Base-by-base conservation (phyloP, 2,888 invertebrate species). In the Rugalucina vietnamica region DNA sequence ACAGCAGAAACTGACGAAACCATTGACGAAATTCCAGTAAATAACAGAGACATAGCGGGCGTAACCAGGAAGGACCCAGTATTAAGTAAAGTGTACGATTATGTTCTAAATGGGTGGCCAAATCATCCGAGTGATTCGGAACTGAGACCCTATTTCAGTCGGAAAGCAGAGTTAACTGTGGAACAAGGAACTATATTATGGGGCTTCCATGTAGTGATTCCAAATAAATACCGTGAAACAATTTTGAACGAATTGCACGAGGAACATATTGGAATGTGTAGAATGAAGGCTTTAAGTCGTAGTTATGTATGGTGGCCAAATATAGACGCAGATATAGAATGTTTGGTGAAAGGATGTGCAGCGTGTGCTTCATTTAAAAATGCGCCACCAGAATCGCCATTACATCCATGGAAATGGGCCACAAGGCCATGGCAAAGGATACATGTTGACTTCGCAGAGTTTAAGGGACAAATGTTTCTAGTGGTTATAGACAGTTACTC, bases 381-480 rank as follows among this genome's bases (percentile, higher is more conserved):
- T 24, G 14, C 43, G 12, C 81, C 81, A 21, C 39, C 71, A 29
- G 72, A 49, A 60, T 49, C 83, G 14, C 70, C 82, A 12, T 27
- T 85, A 32, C 85, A 87, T 79, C 71, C 81, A 24, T 82, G 82
- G 82, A 76, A 65, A 32, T 77, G 83, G 77, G 50, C 83, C 14
- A 72, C 34, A 32, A 43, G 81, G 10, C 81, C 75, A n/a, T 70
- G 54, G 79, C 71, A 82, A 57, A n/a, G 81, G 10, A 54, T 87
- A n/a, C 87, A 85, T 50, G 79, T 85, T 32, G 82, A 83, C 70
- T 87, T 81, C 75, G 81, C 83, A 27, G 83, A 81, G 32, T 74
- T 72, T 21, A 54, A 82, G 34, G 69, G 75, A 12, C 81, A 85
- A 71, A 71, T 37, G 14, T 83, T 85, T 65, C 37, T 82, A n/a